Evolutionary conservation across 2,888 invertebrate species (phyloP), one percentile per base, ranked within the genome.

Genomic region (Malthinus seriepunctatus): DNA sequence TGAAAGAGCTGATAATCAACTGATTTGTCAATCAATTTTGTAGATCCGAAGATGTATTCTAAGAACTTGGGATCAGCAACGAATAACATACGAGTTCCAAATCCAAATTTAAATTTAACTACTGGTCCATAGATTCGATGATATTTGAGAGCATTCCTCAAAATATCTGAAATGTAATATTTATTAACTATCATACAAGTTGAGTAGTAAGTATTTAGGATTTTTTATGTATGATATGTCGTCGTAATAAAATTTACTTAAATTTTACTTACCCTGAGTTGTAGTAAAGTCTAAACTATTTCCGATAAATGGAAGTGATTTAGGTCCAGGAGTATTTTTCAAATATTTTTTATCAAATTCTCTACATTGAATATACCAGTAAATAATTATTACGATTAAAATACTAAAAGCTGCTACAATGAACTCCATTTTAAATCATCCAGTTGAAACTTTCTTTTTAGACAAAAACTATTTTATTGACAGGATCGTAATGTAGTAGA

Each of bases 11-110:
- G 53, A 53, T 78, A 79, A 37, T 73, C 73, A 4, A 52, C 49
- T 2, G 74, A 68, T 66, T 79, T 79, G 31, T 70, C 62, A 8
- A 78, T 63, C 46, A 75, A 64, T 11, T 62, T 68, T 5, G 66
- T 67, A 11, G 72, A 76, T 33, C 53, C 68, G 14, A 75, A 60
- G 7, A 76, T 56, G 37, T 56, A 63, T 62, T 70, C 67, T 5
- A 66, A 32, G 7, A 58, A 51, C 38, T 68, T 63, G 9, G 60
- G 60, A 31, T 69, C 67, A 12, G 60, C 53, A n/a, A 68, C 44
- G 9, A 60, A 12, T 6, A 67, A 31, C 10, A 48, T 56, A 1
- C 10, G 6, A n/a, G 63, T 56, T 2, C 54, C 34, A 32, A 52
- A 59, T 8, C 64, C 65, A 8, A 64, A 23, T 32, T 51, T 54